Base-by-base conservation (phyloP, 53 echinoderm and acorn worm genomes). In the Patiria pectinifera region DNA sequence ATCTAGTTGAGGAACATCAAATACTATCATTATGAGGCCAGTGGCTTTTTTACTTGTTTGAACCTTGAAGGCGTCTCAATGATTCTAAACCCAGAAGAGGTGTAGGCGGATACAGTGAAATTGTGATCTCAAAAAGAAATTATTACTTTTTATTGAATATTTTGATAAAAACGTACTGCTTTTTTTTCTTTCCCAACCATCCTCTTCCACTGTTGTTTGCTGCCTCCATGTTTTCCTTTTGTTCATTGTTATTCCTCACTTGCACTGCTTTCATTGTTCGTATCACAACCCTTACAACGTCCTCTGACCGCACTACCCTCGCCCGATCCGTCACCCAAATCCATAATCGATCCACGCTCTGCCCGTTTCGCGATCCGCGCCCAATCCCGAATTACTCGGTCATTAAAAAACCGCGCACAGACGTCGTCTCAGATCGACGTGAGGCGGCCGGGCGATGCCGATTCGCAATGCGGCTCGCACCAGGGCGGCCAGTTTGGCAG, bases 371-470 rank as follows among this genome's bases (percentile, higher is more conserved):
- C 53, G 53, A 53, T 6, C 47, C 80, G 48, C 80, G 46, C 80
- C 14, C 48, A 25, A 46, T 46, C 48, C 14, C 24, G 4, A 74
- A 23, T 18, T 23, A 74, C 74, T n/a, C 82, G 47, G 44, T 43
- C 46, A 46, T 4, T 62, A 23, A 14, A 11, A 18, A 11, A 8
- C 10, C 62, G 58, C 19, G 58, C 59, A 74, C 84, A 97, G 97
- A 96, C 95, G 11, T 96, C 97, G 21, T 97, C 97, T 15, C 94
- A 83, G 75, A 82, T 85, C 62, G 97, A 97, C 75, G 85, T 97
- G 4, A 93, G 60, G 62, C 94, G 91, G 82, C 82, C 92, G 59
- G 88, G 83, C 2, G 95, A 95, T 16, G 80, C 22, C 4, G 89
- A 90, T 60, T 76, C 85, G 63, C 78, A 84, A 19, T 49, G 22